phyloP scores from a whole-genome alignment of 2,797 vertebrate genomes.

The Falco novaeseelandiae region DNA sequence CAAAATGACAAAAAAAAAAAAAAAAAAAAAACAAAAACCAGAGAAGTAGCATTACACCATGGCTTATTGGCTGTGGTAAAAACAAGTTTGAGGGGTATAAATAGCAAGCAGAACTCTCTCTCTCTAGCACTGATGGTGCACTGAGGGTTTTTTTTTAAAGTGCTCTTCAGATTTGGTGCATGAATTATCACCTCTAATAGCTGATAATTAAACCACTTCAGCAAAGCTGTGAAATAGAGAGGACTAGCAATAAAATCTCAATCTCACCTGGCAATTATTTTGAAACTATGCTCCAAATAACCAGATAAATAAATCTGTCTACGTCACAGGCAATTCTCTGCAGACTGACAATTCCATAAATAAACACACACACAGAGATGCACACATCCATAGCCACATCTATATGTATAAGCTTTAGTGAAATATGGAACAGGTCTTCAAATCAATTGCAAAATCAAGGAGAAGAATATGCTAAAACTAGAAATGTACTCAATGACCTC shows the following conservation, averaged over 20 bases:
- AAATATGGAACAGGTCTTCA: slow-evolving; percentile 20
- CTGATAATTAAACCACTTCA: slow-evolving; percentile 72
- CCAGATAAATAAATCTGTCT: slow-evolving; percentile 42
- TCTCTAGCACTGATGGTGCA: not conserved
- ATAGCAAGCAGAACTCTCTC: not conserved
- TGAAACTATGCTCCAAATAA: slow-evolving; percentile 39
- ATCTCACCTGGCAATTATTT: slow-evolving; percentile 57
- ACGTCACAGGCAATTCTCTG: slow-evolving; percentile 30
- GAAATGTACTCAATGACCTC: not conserved
- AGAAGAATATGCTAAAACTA: not conserved
- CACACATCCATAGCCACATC: not conserved
- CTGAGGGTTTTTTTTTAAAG: not conserved
- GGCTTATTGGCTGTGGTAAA: not conserved
- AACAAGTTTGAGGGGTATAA: not conserved
- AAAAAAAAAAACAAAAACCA: not conserved
- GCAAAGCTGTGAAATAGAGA: slow-evolving; percentile 61
- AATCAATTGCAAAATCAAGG: not conserved
- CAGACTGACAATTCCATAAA: slow-evolving; percentile 38
- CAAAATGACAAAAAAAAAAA: not conserved
- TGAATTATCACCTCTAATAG: slow-evolving; percentile 75
- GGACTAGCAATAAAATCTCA: slow-evolving; percentile 44
- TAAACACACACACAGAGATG: slow-evolving; percentile 19
- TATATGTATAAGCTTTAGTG: slow-evolving; percentile 5
- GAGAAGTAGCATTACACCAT: not conserved
- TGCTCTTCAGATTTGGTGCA: slow-evolving; percentile 56